Conservation (phyloP, 1,140 invertebrate species). For the Panagrolaimus sp. region DNA sequence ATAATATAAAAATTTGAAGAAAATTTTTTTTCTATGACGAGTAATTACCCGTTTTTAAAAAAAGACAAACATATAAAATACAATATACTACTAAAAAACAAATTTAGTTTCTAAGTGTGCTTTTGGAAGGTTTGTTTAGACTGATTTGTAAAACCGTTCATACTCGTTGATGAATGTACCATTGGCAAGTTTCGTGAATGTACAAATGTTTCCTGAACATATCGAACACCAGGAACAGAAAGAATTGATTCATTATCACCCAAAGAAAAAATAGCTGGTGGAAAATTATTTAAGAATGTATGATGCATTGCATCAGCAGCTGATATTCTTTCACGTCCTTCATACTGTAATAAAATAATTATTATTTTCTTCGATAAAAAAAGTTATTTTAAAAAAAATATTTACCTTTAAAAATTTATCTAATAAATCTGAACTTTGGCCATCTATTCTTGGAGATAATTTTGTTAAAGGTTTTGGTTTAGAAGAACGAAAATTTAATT, state of each 20-base stretch:
- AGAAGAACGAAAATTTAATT: conserved; percentile 13
- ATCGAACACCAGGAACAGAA: conserved; percentile 23
- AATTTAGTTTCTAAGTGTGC: neutral
- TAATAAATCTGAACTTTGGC: conserved; percentile 62
- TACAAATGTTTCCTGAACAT: conserved; percentile 14
- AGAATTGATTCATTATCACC: conserved; percentile 33
- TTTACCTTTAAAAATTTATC: conserved; percentile 42
- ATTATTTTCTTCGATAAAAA: too few species aligned
- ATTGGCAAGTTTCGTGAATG: conserved; percentile 7
- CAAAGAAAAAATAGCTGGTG: conserved; percentile 24
- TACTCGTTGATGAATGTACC: conserved; percentile 13
- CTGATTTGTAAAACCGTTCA: conserved; percentile 12
- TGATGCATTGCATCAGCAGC: conserved; percentile 66
- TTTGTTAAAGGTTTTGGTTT: conserved; percentile 28
- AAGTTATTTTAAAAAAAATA: neutral
- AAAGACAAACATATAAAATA: too few species aligned
- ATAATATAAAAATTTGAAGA: too few species aligned
- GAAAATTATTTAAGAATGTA: conserved; percentile 62
- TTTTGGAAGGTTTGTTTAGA: conserved; percentile 11
- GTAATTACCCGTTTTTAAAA: conserved; percentile 4
- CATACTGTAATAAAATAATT: conserved; percentile 64
- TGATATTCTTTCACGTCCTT: conserved; percentile 64
- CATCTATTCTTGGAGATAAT: conserved; percentile 63
- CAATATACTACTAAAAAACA: neutral
- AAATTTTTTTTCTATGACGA: conserved; percentile 4